These are phyloP conservation scores for Phrynocephalus vlangalii DNA, from an alignment of 2,797 vertebrate genomes.

Conservation along the genomic window DNA sequence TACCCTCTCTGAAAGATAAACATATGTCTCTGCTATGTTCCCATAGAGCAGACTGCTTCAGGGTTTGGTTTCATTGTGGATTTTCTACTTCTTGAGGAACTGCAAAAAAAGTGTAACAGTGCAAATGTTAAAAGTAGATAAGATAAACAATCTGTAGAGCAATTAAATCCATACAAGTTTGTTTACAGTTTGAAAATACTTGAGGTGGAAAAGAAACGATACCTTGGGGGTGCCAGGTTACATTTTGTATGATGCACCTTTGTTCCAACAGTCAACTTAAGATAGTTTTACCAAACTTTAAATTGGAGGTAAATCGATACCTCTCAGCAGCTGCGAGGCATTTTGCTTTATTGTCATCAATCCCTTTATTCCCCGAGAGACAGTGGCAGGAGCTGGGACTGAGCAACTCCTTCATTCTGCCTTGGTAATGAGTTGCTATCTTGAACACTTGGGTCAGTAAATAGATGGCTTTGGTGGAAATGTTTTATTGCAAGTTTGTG, in stretches of 20 bases:
- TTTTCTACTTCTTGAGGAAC: neutral
- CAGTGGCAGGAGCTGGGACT: neutral
- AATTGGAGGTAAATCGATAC: neutral
- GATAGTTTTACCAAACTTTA: neutral
- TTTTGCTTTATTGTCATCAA: neutral
- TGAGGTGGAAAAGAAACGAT: neutral
- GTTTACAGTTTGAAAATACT: no score
- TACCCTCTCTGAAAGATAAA: neutral
- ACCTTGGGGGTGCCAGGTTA: neutral
- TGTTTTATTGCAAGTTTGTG: neutral
- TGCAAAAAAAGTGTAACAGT: neutral
- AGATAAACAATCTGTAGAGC: neutral
- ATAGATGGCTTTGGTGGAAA: neutral
- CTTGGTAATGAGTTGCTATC: neutral
- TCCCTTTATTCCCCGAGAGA: neutral
- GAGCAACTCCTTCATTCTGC: neutral
- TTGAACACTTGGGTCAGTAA: neutral
- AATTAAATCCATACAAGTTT: neutral
- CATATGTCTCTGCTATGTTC: neutral
- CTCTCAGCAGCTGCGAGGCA: neutral
- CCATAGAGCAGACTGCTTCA: neutral
- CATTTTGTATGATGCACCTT: neutral
- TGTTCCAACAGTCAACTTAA: neutral
- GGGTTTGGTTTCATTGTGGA: neutral
- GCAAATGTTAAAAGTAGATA: neutral